Evolutionary conservation across 2,113 vertebrate genomes (phyloP).

Genomic region (Dipodomys ordii): DNA sequence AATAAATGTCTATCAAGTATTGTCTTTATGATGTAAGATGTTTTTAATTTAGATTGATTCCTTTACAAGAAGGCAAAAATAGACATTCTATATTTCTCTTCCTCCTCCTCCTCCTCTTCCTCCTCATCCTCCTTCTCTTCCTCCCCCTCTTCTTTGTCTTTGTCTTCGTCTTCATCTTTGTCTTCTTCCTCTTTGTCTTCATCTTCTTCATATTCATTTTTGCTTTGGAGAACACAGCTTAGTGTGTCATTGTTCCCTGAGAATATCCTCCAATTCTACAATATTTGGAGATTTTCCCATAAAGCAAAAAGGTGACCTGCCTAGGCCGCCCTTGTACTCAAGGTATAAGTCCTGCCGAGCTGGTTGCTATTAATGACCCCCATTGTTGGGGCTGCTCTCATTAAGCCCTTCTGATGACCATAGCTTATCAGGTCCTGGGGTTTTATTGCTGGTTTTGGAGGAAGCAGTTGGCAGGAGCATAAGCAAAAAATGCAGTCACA

Average conservation of each 20-base stretch:
- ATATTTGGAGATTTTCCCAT: constrained; percentile 4
- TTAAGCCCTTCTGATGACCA: constrained; percentile 66
- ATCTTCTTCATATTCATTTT: background rate
- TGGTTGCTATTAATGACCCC: background rate
- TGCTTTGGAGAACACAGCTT: background rate
- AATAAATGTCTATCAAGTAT: constrained; percentile 28
- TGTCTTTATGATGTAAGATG: constrained; percentile 3
- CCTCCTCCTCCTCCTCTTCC: too few species aligned
- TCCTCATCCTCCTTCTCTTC: too few species aligned
- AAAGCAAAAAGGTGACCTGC: constrained; percentile 51
- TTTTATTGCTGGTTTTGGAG: constrained; percentile 66
- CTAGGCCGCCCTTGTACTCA: constrained; percentile 25
- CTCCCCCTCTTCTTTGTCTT: too few species aligned
- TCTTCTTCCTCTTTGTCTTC: too few species aligned
- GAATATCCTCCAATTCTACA: background rate
- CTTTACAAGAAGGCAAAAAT: background rate
- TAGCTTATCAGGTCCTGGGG: constrained; percentile 51
- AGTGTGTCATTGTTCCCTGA: rapidly evolving
- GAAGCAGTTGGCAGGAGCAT: constrained; percentile 68
- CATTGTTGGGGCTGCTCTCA: background rate
- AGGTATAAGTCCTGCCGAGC: background rate
- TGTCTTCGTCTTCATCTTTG: too few species aligned
- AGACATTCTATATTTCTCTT: too few species aligned
- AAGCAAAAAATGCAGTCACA: constrained; percentile 63
- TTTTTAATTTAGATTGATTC: constrained; percentile 33